These are phyloP conservation scores for Leptinotarsa tumamoca DNA, from an alignment of 2,888 invertebrate species.

Conservation along the genomic window DNA sequence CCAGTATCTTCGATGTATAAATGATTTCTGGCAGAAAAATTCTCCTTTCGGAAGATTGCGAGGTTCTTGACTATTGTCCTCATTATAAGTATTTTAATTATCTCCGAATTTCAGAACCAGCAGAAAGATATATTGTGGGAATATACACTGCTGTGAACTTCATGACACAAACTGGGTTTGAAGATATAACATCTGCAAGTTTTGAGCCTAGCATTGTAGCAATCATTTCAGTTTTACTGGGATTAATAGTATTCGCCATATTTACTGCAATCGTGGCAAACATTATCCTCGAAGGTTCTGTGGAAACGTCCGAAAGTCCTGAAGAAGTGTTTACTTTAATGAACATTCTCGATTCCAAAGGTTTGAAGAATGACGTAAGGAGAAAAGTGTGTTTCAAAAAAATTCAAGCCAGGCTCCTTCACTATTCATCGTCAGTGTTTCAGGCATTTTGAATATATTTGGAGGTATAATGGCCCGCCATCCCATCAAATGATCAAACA, in stretches of 20 bases:
- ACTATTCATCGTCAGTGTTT: slow-evolving; percentile 30
- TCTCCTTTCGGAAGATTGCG: slow-evolving; percentile 15
- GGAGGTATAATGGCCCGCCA: slow-evolving; percentile 18
- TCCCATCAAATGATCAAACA: not conserved
- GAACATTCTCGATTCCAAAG: slow-evolving; percentile 28
- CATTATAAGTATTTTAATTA: too few species aligned
- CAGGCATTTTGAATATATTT: slow-evolving; percentile 35
- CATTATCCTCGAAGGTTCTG: slow-evolving; percentile 30
- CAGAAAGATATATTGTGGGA: slow-evolving; percentile 28
- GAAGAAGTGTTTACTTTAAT: slow-evolving; percentile 27
- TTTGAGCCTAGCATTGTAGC: slow-evolving; percentile 20
- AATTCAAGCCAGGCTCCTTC: not conserved
- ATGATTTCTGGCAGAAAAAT: slow-evolving; percentile 19
- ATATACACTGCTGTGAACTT: slow-evolving; percentile 35
- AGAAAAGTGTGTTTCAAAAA: slow-evolving; percentile 28
- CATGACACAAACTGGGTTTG: slow-evolving; percentile 36
- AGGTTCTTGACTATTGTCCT: slow-evolving; percentile 17
- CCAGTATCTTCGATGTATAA: slow-evolving; percentile 21
- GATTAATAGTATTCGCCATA: slow-evolving; percentile 34
- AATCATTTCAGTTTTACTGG: slow-evolving; percentile 27
- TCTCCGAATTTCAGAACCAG: slow-evolving; percentile 24
- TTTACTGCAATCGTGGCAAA: slow-evolving; percentile 25
- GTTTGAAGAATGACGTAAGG: slow-evolving; percentile 21
- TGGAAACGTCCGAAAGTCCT: slow-evolving; percentile 26
- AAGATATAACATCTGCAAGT: slow-evolving; percentile 25